Base-by-base conservation (phyloP, 2,888 invertebrate genomes). In the Agrotis ipsilon region DNA sequence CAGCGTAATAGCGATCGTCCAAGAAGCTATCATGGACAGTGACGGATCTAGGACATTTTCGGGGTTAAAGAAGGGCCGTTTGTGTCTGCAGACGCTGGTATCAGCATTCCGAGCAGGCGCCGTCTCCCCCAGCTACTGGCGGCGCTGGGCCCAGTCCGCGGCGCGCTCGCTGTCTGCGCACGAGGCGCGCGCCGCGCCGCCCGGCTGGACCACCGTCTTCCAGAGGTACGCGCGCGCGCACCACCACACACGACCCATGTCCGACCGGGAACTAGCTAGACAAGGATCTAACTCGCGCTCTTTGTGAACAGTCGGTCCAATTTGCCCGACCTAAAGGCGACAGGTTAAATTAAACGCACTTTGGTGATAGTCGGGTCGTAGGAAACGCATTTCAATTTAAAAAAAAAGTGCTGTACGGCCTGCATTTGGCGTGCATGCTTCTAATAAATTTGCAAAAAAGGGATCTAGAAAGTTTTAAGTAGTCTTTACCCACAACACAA, bases 191-290 rank as follows among this genome's bases (percentile, higher is more conserved):
- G 97, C 97, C 74, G 96, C 97, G 83, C 97, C 97, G 76, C 90
- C 96, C 80, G 97, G 97, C 92, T 97, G 97, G 97, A 93, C 87
- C 85, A 96, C 96, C 94, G 90, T 93, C 91, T 97, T 97, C 97
- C 96, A 96, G 96, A 97, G 97, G 97, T 97, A 97, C 72, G 0
- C 62, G 1, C 72, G 21, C 67, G 16, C 1, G 24, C 54, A 16
- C 18, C 6, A 0, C 9, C 9, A 4, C 52, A 1, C 4, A 0
- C 16, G 39, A 39, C 39, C 39, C 39, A 39, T 39, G 39, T 39
- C 39, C 39, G 39, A 5, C 0, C 0, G 18, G 2, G 27, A 6
- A 5, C 32, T 16, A 18, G 48, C 0, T 57, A 55, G 24, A 67
- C 72, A 75, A 46, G 18, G 72, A 45, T 54, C 14, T 62, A 49